These are phyloP conservation scores for Meloe dianella DNA, from an alignment of 2,888 invertebrate genomes.

Conservation along the genomic window DNA sequence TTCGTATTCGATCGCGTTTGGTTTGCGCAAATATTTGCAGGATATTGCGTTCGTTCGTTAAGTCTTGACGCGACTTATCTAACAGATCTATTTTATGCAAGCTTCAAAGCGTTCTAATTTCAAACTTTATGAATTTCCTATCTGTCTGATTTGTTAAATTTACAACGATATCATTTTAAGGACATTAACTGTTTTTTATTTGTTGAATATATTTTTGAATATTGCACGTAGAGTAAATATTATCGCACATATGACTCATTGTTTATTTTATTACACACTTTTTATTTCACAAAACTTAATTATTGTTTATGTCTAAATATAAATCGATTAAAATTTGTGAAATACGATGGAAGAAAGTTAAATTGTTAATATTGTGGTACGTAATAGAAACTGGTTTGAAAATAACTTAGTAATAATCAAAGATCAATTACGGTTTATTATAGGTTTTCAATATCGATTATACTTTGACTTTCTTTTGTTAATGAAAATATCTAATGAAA, in stretches of 20 bases:
- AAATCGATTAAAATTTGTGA: not conserved
- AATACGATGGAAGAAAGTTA: not conserved
- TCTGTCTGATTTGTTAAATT: no score
- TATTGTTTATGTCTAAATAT: not conserved
- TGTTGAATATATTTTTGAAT: no score
- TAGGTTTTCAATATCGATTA: not conserved
- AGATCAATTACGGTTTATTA: not conserved
- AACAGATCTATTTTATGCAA: not conserved
- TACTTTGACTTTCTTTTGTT: not conserved
- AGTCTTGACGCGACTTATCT: no score
- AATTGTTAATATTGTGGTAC: not conserved
- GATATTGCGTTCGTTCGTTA: no score
- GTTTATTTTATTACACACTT: not conserved
- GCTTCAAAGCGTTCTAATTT: not conserved
- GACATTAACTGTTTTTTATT: no score
- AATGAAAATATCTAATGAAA: not conserved
- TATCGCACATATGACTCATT: not conserved
- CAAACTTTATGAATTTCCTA: no score
- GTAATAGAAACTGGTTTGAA: not conserved
- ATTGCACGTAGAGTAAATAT: no score
- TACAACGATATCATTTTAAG: no score
- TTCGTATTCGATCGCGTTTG: no score
- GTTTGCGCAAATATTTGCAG: no score
- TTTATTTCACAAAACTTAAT: not conserved
- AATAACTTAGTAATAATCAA: not conserved